Evolutionary conservation across 2,888 invertebrate genomes (phyloP), one percentile per base, ranked within the genome.

Genomic region (Parthenolecanium corni): DNA sequence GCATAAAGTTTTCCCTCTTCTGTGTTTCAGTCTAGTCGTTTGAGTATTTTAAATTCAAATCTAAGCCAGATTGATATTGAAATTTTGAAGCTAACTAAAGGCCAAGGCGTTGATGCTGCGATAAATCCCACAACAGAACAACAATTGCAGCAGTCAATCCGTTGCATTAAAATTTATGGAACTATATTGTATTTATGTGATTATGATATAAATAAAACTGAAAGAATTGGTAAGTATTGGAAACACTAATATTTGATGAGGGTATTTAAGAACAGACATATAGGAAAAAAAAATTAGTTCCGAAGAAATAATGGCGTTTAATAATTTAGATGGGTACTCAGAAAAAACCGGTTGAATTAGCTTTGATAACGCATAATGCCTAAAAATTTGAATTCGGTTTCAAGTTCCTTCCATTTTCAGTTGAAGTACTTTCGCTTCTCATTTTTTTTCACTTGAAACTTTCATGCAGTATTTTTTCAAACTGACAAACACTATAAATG

Each of bases 151-250:
- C 79, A 79, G 16, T 78, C 78, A 64, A 69, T 80, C 11, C 72
- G 78, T 64, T 75, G 79, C 62, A 70, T 81, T 44, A 77, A 77
- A 2, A 72, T 74, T 65, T 78, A 79, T 71, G 80, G 80, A 21
- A 71, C 77, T 38, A 80, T 81, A 72, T 71, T 81, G 61, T 80
- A 81, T 70, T 79, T 81, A 67, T 80, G 80, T 65, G 79, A 80
- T 71, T 79, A 76, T 69, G 81, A 81, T 69, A 70, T 80, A 57
- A 75, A 78, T 38, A 78, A 79, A 67, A 79, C 80, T 70, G 75
- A 76, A 5, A 70, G 75, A 44, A 70, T 80, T 47, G 77, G 77
- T 76, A 68, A 69, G 71, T 21, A 36, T 40, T 14, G 18, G 12
- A 18, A 18, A 18, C 38, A 23, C 9, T 2, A 24, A 14, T 38